These are phyloP conservation scores for Poeciliopsis infans DNA, from an alignment of 2,797 vertebrate species.

Conservation along the genomic window DNA sequence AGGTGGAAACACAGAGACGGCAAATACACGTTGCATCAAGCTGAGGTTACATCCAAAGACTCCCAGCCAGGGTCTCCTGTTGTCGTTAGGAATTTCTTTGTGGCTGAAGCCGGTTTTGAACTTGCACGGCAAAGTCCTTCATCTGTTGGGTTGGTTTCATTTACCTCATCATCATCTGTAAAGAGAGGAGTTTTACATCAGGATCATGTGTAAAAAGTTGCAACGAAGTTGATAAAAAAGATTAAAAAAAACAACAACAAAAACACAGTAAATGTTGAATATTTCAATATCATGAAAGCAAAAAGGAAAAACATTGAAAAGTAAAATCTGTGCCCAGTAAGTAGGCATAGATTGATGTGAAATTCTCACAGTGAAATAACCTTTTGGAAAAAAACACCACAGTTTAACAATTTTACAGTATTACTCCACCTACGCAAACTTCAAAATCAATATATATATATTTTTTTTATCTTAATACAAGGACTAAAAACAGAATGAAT, in stretches of 20 bases:
- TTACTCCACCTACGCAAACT: neutral
- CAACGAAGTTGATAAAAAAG: neutral
- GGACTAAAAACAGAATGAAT: neutral
- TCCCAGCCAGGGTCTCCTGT: neutral
- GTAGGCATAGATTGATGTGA: neutral
- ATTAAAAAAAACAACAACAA: too few species aligned
- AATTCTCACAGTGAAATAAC: neutral
- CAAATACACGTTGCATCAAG: neutral
- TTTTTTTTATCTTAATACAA: neutral
- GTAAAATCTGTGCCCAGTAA: neutral
- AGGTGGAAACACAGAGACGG: neutral
- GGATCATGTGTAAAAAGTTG: neutral
- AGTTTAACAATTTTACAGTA: neutral
- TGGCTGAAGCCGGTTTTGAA: neutral
- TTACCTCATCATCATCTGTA: neutral
- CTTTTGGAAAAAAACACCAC: neutral
- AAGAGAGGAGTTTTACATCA: neutral
- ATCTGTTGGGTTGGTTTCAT: neutral
- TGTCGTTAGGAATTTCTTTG: too few species aligned
- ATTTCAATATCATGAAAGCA: neutral
- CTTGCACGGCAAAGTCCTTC: neutral
- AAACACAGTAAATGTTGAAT: neutral
- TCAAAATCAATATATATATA: neutral
- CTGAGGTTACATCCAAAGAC: neutral
- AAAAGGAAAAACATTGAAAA: neutral